Base-by-base conservation (phyloP, 2,797 vertebrate genomes). In the Anolis apletophallus region DNA sequence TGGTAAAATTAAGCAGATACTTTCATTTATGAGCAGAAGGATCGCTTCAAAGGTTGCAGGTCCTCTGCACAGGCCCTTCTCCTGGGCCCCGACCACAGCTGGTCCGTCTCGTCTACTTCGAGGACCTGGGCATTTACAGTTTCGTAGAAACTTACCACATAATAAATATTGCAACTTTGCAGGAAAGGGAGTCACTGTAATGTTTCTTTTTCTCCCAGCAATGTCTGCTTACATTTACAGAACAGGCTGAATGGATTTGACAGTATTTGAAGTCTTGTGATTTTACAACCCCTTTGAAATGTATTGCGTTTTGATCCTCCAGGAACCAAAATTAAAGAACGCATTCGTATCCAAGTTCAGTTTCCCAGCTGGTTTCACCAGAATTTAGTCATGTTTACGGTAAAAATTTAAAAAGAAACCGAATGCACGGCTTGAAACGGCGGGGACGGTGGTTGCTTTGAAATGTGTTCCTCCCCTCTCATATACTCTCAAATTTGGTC, bases 401-500 rank as follows among this genome's bases (percentile, higher is more conserved):
- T 82, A 85, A 50, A 55, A 88, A 71, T 84, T 93, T 89, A 85
- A 91, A 40, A 92, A 91, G 29, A 91, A 93, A 90, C 40, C 87
- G 76, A 94, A 91, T 12, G 26, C 21, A 7, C 26, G 76, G 74
- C 12, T 90, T 88, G 78, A 90, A 84, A 71, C 57, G 54, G 69
- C 54, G 29, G 73, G 32, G 0, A 76, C 81, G 72, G 87, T 57
- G 67, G 32, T 88, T 88, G 55, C 81, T 92, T 93, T 61, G 40
- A 91, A 90, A 79, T 59, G 74, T 92, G 73, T 8, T 81, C 89
- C 88, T 91, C 1, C 16, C 19, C n/a, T 52, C 40, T 59, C 72
- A 29, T 36, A 74, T 26, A 34, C 64, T 93, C 90, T 94, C 88
- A 92, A 90, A 90, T 91, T 93, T 91, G 85, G 59, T 73, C 92